These are phyloP conservation scores for Toxotes chatareus DNA, from an alignment of 2,113 vertebrate genomes.

Conservation along the genomic window DNA sequence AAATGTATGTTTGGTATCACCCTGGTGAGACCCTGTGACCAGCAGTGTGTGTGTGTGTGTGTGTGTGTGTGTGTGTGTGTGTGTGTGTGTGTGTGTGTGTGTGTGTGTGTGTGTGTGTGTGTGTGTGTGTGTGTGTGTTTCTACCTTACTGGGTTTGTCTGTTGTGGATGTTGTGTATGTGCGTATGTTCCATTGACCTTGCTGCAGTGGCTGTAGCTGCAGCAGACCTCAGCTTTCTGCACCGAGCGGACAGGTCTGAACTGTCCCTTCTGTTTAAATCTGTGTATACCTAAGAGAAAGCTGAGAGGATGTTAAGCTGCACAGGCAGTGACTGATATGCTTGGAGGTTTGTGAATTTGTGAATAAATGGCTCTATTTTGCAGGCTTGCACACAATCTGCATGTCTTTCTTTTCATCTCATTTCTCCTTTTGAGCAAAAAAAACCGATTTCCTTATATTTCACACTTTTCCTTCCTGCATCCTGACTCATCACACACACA, in stretches of 20 bases:
- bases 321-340: constrained; percentile 17
- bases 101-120: neutral
- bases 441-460: constrained; percentile 13
- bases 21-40: constrained; percentile 36
- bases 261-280: constrained; percentile 24
- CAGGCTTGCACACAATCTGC: neutral
- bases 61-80: neutral
- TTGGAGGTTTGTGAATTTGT: neutral
- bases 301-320: neutral
- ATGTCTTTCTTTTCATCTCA: constrained; percentile 2
- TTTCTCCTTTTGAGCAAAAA: neutral
- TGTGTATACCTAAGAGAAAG: constrained; percentile 18
- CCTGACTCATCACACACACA: neutral
- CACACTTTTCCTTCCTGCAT: neutral
- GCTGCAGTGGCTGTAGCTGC: constrained; percentile 21
- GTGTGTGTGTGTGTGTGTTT: neutral
- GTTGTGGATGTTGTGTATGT: neutral
- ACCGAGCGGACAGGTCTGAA: neutral
- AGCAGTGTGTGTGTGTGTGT: constrained; percentile 2
- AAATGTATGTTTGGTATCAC: constrained; percentile 36
- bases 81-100: neutral
- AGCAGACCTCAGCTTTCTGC: constrained; percentile 18
- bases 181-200: constrained; percentile 31
- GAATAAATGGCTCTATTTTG: constrained; percentile 9
- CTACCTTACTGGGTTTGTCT: neutral